Evolutionary conservation across 2,113 vertebrate genomes (phyloP).

Genomic region (Leuciscus idus): DNA sequence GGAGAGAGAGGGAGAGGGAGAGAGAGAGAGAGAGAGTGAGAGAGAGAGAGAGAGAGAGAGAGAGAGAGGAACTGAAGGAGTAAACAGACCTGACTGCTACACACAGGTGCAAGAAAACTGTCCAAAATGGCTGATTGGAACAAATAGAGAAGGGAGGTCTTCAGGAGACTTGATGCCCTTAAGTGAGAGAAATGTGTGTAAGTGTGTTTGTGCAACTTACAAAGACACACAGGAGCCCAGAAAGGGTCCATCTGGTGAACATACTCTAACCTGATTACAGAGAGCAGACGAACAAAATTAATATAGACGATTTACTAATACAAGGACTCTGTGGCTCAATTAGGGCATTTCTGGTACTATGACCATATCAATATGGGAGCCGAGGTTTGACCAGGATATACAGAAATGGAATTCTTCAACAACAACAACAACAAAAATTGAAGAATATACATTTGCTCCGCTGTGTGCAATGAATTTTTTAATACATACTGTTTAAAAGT

Average conservation of each 20-base stretch:
- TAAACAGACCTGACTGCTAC: constrained; percentile 6
- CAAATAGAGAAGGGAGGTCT: not conserved
- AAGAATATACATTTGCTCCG: not conserved
- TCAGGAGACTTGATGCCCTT: constrained; percentile 9
- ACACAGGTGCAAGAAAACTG: constrained; percentile 38
- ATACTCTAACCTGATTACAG: constrained; percentile 68
- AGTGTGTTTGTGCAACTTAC: not conserved
- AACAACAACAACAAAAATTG: too few relatives aligned
- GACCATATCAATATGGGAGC: not conserved
- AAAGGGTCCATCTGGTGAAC: constrained; percentile 55
- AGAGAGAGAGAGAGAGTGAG: too few relatives aligned
- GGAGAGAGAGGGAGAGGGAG: not conserved
- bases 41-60: not conserved
- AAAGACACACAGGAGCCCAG: constrained; percentile 22
- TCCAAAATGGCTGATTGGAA: constrained; percentile 39
- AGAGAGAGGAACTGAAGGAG: not conserved
- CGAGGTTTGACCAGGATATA: not conserved
- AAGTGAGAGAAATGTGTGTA: constrained; percentile 9
- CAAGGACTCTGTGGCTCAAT: constrained; percentile 54
- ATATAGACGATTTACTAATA: constrained; percentile 62
- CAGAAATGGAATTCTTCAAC: too few relatives aligned
- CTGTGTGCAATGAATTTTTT: not conserved
- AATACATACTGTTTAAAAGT: not conserved
- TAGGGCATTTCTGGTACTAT: constrained; percentile 23
- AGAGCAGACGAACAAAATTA: constrained; percentile 69